Evolutionary conservation across 2,113 vertebrate genomes (phyloP).

Genomic region (Pygoscelis antarcticus): DNA sequence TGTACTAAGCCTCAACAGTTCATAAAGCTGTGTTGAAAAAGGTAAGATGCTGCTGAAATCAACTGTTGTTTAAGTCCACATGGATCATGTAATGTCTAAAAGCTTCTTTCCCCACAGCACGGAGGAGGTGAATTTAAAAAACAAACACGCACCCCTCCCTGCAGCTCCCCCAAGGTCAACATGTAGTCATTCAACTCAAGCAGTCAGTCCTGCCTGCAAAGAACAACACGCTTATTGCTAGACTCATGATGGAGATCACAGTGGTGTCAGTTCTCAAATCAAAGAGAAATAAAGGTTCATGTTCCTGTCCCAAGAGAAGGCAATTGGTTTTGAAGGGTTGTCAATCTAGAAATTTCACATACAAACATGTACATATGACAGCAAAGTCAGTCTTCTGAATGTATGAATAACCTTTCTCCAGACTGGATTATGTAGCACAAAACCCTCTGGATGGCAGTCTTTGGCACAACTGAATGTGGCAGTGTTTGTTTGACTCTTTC

Average conservation of each 20-base stretch:
- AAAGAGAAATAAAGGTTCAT: constrained; percentile 8
- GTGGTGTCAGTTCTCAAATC: constrained; percentile 10
- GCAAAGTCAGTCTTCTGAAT: not conserved
- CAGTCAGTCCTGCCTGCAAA: not conserved
- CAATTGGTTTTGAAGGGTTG: not conserved
- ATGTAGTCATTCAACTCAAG: not conserved
- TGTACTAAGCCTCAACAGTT: not conserved
- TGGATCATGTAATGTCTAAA: not conserved
- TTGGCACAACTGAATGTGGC: not conserved
- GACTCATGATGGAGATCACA: not conserved
- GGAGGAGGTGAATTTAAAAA: not conserved
- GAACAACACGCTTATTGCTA: not conserved
- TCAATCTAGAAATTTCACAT: not conserved
- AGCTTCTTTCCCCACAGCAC: not conserved
- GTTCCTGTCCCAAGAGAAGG: constrained; percentile 3
- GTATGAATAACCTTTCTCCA: not conserved
- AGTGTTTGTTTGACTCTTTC: not conserved
- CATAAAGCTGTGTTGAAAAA: not conserved
- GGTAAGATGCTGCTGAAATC: not conserved
- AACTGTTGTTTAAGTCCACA: not conserved
- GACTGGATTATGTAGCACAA: not conserved
- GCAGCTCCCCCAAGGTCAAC: not conserved
- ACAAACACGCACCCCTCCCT: not conserved
- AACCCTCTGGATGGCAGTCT: not conserved
- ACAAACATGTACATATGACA: not conserved